phyloP scores from a whole-genome alignment of 1,140 invertebrate species.

The Mactra quadrangularis region DNA sequence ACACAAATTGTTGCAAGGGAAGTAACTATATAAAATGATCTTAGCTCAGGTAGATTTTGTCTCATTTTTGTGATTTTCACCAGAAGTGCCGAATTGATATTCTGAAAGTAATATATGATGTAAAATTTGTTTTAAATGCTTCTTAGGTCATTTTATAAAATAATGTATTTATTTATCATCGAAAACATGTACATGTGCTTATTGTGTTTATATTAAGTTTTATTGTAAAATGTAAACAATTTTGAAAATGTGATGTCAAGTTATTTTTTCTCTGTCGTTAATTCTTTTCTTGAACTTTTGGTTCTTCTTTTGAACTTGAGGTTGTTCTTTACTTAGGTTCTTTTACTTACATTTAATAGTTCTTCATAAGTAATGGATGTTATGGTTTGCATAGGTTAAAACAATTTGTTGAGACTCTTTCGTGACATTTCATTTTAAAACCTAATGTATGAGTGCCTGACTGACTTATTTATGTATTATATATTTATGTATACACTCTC shows the following conservation, averaged over 20 bases:
- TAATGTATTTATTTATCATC: background rate
- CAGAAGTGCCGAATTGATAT: slow-evolving; percentile 47
- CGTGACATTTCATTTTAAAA: too few species aligned
- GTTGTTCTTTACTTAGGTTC: too few species aligned
- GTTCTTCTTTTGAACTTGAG: too few species aligned
- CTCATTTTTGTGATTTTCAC: background rate
- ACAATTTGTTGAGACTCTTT: too few species aligned
- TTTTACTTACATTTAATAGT: too few species aligned
- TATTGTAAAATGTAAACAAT: background rate
- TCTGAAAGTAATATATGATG: background rate
- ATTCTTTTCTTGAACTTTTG: too few species aligned
- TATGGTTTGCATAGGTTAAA: too few species aligned
- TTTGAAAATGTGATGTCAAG: background rate
- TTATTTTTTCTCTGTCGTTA: background rate
- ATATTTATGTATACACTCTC: too few species aligned
- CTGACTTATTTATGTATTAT: too few species aligned
- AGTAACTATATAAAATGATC: background rate
- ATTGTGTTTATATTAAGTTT: background rate
- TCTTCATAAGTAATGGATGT: too few species aligned
- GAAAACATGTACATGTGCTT: background rate
- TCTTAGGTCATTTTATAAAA: background rate
- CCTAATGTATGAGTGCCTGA: too few species aligned
- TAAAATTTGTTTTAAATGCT: background rate
- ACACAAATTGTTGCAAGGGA: background rate
- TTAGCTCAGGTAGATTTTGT: slow-evolving; percentile 2